phyloP scores from a whole-genome alignment of 2,113 vertebrate species.

The Plecturocebus donacophilus region DNA sequence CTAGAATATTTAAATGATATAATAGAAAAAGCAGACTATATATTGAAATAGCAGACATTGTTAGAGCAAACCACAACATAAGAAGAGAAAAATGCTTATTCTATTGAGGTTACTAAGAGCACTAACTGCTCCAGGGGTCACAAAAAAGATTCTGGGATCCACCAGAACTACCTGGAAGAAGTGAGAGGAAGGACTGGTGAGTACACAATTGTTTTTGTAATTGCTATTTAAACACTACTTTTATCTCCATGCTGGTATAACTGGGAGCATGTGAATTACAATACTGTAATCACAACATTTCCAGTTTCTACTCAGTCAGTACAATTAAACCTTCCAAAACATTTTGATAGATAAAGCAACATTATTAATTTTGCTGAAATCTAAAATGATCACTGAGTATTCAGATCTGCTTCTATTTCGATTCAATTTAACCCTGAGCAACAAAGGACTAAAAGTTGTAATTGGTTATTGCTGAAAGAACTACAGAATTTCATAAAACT shows the following conservation, averaged over 20 bases:
- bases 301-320: slow-evolving; percentile 21
- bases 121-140: background rate
- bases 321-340: slow-evolving; percentile 44
- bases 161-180: background rate
- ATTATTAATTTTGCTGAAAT: slow-evolving; percentile 59
- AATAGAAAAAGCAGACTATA: slow-evolving; percentile 12
- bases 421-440: slow-evolving; percentile 51
- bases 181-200: background rate
- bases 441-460: background rate
- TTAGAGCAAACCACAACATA: background rate
- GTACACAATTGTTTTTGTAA: background rate
- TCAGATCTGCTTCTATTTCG: slow-evolving; percentile 36
- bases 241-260: background rate
- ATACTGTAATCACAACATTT: background rate
- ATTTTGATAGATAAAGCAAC: background rate
- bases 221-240: background rate
- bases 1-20: slow-evolving; percentile 46
- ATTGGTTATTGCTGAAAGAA: slow-evolving; percentile 41
- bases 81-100: background rate
- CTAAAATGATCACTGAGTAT: slow-evolving; percentile 51
- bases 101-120: background rate
- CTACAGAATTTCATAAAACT: slow-evolving; percentile 33
- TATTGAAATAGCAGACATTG: slow-evolving; percentile 20
- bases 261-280: background rate
- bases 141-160: background rate